Evolutionary conservation across 2,113 vertebrate species (phyloP).

Genomic region (Tragulus kanchil): DNA sequence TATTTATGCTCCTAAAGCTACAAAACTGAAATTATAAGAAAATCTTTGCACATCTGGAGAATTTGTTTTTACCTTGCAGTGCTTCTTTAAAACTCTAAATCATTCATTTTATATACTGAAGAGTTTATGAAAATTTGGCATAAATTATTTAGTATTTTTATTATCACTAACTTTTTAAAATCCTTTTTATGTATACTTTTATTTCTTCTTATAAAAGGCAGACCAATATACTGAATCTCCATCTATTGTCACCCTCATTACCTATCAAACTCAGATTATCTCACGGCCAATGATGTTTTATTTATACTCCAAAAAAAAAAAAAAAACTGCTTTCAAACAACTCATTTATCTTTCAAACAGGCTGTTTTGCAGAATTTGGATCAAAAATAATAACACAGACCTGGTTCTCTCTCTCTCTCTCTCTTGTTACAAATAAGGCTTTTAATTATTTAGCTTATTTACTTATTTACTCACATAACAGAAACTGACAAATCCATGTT

Average conservation of each 20-base stretch:
- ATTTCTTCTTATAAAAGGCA: background rate
- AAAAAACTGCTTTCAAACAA: background rate
- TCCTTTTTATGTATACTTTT: background rate
- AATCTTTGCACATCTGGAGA: background rate
- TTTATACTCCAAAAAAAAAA: background rate
- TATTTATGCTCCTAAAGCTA: background rate
- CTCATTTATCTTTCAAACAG: background rate
- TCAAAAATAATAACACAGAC: background rate
- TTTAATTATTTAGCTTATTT: too few relatives aligned
- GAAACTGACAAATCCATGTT: too few relatives aligned
- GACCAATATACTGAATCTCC: background rate
- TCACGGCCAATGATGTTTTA: background rate
- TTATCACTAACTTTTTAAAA: background rate
- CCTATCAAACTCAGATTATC: background rate
- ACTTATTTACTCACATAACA: too few relatives aligned
- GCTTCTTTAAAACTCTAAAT: background rate
- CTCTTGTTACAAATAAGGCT: too few relatives aligned
- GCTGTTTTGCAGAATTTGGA: background rate
- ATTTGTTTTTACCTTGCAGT: background rate
- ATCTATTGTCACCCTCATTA: background rate
- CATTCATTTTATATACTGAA: background rate
- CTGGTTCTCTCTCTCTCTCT: too few relatives aligned
- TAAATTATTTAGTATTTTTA: background rate
- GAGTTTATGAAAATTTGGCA: background rate
- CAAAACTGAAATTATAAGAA: background rate